Percentiles rank a stretch among this genome's conserved stretches.
These are phyloP conservation scores for Rhabditoides inermis DNA, from an alignment of 2,888 invertebrate species.

Conservation along the genomic window DNA sequence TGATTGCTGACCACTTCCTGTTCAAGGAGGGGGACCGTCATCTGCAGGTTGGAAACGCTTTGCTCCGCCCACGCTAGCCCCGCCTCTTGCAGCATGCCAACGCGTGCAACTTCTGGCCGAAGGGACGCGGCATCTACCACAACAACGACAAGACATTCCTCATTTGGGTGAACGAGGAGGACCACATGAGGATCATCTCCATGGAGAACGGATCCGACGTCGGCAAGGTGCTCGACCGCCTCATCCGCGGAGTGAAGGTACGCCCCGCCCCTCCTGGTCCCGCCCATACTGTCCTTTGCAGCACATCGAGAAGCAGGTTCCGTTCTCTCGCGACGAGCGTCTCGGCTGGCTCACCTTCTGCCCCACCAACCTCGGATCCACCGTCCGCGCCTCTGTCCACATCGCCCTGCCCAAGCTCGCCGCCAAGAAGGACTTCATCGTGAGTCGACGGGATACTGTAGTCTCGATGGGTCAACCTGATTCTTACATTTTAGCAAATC, in stretches of 20 bases:
- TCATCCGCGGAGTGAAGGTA: conserved; percentile 56
- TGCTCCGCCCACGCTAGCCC: no score
- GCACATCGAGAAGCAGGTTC: conserved; percentile 76
- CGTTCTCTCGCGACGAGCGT: conserved; percentile 68
- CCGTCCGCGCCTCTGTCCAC: conserved; percentile 84
- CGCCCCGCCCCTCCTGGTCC: background rate
- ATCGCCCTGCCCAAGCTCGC: conserved; percentile 67
- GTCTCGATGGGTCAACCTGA: no score
- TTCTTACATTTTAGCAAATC: conserved; percentile 65
- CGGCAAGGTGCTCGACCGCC: conserved; percentile 70
- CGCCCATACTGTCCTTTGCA: background rate
- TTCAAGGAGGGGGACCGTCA: no score
- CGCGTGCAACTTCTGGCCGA: no score
- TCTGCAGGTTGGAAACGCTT: no score
- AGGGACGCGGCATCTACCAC: no score
- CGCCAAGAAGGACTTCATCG: conserved; percentile 43
- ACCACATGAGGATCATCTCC: no score
- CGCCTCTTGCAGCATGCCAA: no score
- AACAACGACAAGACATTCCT: no score
- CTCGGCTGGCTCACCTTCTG: conserved; percentile 76
- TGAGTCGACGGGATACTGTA: no score
- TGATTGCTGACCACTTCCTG: conserved; percentile 93
- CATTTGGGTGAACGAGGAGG: no score
- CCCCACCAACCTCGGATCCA: conserved; percentile 70
- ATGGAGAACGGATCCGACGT: no score